A percentile compares a stretch with the other conserved stretches of the same genome.
Evolutionary conservation across 2,888 invertebrate genomes (phyloP).

Genomic region (Rhagophthalmus giganteus): DNA sequence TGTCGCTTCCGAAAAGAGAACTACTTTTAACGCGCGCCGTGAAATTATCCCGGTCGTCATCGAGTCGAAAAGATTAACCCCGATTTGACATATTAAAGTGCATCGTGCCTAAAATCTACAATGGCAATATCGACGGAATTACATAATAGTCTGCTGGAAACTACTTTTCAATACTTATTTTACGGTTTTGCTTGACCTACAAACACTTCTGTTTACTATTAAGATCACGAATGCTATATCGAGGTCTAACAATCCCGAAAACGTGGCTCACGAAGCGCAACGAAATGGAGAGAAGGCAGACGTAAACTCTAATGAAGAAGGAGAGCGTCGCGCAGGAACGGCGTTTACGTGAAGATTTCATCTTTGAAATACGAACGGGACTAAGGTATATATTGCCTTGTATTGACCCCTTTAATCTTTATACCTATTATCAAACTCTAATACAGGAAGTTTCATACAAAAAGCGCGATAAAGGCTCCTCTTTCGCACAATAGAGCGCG

Average conservation of each 20-base stretch:
- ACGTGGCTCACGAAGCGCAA: slow-evolving; percentile 6
- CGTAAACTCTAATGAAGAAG: slow-evolving; percentile 7
- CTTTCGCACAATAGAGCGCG: background rate
- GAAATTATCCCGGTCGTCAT: no score
- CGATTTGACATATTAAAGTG: background rate
- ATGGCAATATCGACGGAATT: background rate
- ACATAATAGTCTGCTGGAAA: slow-evolving; percentile 3
- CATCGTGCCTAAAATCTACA: background rate
- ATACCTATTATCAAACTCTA: slow-evolving; percentile 22
- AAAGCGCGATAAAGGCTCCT: slow-evolving; percentile 15
- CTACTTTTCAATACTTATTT: slow-evolving; percentile 2
- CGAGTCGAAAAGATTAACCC: background rate
- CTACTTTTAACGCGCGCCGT: no score
- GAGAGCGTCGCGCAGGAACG: slow-evolving; percentile 1
- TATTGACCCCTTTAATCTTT: slow-evolving; percentile 24
- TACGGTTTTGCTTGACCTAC: slow-evolving; percentile 10
- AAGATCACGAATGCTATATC: slow-evolving; percentile 12
- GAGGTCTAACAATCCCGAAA: slow-evolving; percentile 12
- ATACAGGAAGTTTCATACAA: slow-evolving; percentile 19
- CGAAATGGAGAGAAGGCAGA: slow-evolving; percentile 11
- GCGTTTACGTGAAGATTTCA: slow-evolving; percentile 8
- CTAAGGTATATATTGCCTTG: slow-evolving; percentile 18
- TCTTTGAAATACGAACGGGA: background rate
- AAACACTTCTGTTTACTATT: slow-evolving; percentile 14
- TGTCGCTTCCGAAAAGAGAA: no score